phyloP scores from a whole-genome alignment of 2,797 vertebrate genomes.

The Sphenodon punctatus region DNA sequence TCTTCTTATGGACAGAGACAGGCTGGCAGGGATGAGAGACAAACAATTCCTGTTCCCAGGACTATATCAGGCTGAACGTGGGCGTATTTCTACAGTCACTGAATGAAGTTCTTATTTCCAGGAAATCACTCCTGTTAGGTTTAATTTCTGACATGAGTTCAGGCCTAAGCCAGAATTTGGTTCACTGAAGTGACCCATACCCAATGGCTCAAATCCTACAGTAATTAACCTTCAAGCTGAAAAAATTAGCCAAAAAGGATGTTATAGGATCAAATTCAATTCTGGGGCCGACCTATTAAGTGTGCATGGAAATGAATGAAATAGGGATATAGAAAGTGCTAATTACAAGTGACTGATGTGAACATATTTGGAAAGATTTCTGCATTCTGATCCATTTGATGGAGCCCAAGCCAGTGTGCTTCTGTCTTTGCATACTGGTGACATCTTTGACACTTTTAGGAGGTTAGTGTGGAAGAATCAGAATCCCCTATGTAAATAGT shows the following conservation, averaged over 20 bases:
- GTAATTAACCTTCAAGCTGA: too few species aligned
- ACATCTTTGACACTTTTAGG: rapidly evolving
- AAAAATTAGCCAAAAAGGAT: not conserved
- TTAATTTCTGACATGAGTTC: too few species aligned
- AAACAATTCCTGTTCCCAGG: too few species aligned
- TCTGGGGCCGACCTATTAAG: rapidly evolving
- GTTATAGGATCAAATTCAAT: rapidly evolving
- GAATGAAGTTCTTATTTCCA: too few species aligned
- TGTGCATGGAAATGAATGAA: not conserved
- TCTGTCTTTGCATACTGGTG: rapidly evolving
- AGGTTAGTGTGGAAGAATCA: rapidly evolving
- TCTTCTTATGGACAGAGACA: too few species aligned
- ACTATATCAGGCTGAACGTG: too few species aligned
- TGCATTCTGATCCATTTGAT: not conserved
- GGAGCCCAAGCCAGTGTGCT: not conserved
- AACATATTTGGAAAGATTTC: not conserved
- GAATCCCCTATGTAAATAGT: rapidly evolving
- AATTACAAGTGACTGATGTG: not conserved
- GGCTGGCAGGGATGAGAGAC: too few species aligned
- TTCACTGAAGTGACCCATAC: too few species aligned
- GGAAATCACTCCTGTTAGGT: too few species aligned
- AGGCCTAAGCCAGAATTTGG: too few species aligned
- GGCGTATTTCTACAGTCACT: too few species aligned
- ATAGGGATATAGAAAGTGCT: not conserved
- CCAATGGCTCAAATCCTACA: too few species aligned